Evolutionary conservation across 2,888 invertebrate species (phyloP).

Genomic region (Cancer borealis): DNA sequence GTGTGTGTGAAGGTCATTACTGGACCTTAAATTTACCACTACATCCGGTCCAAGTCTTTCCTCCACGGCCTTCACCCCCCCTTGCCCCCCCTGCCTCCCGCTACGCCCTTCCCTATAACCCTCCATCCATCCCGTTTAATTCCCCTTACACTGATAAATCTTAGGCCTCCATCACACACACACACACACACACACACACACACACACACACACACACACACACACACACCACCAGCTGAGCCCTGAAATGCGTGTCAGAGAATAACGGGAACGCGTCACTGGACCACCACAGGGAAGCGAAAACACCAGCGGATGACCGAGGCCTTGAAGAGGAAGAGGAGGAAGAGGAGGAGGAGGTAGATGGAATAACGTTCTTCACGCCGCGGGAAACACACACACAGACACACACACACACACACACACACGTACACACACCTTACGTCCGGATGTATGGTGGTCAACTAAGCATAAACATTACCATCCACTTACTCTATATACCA

Average conservation of each 20-base stretch:
- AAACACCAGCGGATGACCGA: not conserved
- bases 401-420: not conserved
- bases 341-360: not conserved
- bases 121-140: not conserved
- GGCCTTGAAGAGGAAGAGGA: conserved; percentile 12
- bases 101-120: not conserved
- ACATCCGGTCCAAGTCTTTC: not conserved
- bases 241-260: not conserved
- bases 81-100: not conserved
- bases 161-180: not conserved
- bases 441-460: too few relatives aligned
- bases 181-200: not conserved
- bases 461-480: too few relatives aligned
- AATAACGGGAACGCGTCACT: not conserved
- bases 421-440: not conserved
- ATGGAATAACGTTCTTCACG: not conserved
- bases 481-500: too few relatives aligned
- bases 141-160: not conserved
- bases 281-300: not conserved
- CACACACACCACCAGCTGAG: not conserved
- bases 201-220: not conserved
- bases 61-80: conserved; percentile 21
- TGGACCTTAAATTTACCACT: not conserved
- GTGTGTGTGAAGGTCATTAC: conserved; percentile 8
- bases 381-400: not conserved